Evolutionary conservation across 2,797 vertebrate genomes (phyloP), one percentile per base, ranked within the genome.

Genomic region (Danio choprae): DNA sequence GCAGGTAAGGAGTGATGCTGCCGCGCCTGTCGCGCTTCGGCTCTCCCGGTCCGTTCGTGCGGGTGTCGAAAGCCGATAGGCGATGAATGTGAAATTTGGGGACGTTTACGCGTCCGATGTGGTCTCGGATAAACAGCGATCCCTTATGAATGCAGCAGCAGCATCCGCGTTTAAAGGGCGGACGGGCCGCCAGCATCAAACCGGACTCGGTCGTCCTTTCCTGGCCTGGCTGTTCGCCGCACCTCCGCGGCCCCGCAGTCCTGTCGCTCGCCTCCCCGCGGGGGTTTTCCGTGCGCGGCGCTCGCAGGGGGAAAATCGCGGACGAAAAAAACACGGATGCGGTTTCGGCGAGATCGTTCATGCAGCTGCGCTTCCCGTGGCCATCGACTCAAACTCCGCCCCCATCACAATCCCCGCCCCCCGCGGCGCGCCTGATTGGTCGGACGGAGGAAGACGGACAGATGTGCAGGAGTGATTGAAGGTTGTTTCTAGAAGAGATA

Each of bases 371-470:
- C 77, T 63, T 77, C 48, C 81, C 67, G 58, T 82, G n/a, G 65
- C 74, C 65, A 77, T 72, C 81, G 40, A 82, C 22, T 1, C 43
- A 48, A 44, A 75, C 70, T 29, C 63, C 58, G 88, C 80, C 55
- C 67, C 63, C 79, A 74, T 70, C 78, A 81, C 86, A 83, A 85
- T 84, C 84, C 81, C 86, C 88, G 86, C 91, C 90, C 85, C 89
- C 88, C 84, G 84, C 68, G 6, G 68, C 58, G 68, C 58, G 4
- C 18, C 58, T n/a, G 18, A 79, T 71, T 71, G 67, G 77, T 9
- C 38, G 15, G 56, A 18, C 15, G 63, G 16, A 29, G 41, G 36
- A 44, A 48, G 64, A 59, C 41, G 29, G 64, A 79, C 77, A 71
- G 77, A 63, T 71, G 77, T 63, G 77, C 15, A 29, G 40, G 6